phyloP scores from a whole-genome alignment of 2,113 vertebrate species.

The Microtus ochrogaster region DNA sequence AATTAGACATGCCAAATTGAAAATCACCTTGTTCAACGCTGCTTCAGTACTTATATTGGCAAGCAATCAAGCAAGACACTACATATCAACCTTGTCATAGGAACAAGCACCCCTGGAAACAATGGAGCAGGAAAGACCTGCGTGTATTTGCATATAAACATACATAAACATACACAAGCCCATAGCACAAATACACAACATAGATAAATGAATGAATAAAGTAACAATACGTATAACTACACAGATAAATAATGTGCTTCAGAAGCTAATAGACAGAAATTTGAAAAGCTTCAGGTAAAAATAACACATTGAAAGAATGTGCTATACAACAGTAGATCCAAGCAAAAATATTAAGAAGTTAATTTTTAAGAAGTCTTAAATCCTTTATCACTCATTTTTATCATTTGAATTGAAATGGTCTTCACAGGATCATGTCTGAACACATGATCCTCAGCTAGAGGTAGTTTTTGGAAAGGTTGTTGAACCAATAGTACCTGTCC shows the following conservation, averaged over 20 bases:
- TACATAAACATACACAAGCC: neutral
- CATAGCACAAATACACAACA: neutral
- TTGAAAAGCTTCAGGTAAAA: neutral
- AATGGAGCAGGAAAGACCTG: neutral
- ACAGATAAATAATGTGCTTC: neutral
- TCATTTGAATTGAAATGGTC: neutral
- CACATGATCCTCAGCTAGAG: no score
- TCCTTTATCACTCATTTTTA: neutral
- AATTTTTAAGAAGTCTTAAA: neutral
- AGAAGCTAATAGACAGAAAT: neutral
- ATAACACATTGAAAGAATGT: neutral
- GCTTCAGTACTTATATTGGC: neutral
- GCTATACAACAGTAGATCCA: neutral
- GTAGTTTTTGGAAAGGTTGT: neutral
- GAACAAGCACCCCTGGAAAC: neutral
- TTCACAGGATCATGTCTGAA: neutral
- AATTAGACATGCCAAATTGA: neutral
- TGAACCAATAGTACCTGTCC: neutral
- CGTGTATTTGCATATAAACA: no score
- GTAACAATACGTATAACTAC: neutral
- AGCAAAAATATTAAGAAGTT: neutral
- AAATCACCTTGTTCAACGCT: neutral
- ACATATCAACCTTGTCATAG: neutral
- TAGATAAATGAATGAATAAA: no score
- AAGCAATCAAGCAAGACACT: neutral